Conservation (phyloP, 2,888 invertebrate genomes). For the Papilio protenor region DNA sequence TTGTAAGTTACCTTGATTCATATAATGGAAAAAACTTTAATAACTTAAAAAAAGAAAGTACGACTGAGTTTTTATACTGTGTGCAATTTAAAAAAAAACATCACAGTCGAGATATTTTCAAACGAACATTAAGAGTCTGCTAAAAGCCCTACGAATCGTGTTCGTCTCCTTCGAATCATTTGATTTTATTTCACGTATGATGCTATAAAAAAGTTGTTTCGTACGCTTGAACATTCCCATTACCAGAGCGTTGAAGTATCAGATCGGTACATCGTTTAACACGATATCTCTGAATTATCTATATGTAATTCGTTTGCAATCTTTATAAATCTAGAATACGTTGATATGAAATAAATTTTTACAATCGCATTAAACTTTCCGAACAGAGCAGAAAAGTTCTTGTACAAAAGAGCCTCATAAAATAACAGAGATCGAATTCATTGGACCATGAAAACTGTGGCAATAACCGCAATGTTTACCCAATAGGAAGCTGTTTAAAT, state of each 20-base stretch:
- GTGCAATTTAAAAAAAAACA: background rate
- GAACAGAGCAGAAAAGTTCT: slow-evolving; percentile 35
- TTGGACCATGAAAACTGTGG: slow-evolving; percentile 38
- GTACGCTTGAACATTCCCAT: slow-evolving; percentile 45
- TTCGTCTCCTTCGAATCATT: slow-evolving; percentile 44
- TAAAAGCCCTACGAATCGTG: slow-evolving; percentile 4
- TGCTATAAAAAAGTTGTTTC: slow-evolving; percentile 47
- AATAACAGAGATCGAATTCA: slow-evolving; percentile 41
- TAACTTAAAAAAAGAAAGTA: background rate
- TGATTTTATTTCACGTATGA: slow-evolving; percentile 47
- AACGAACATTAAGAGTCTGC: slow-evolving; percentile 5
- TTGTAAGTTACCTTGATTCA: background rate
- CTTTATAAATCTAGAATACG: background rate
- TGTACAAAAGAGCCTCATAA: slow-evolving; percentile 43
- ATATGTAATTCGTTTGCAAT: slow-evolving; percentile 29
- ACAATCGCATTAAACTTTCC: slow-evolving; percentile 29
- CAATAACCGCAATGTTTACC: slow-evolving; percentile 44
- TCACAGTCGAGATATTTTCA: background rate
- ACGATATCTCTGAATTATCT: slow-evolving; percentile 27
- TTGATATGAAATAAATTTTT: slow-evolving; percentile 25
- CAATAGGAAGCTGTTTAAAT: slow-evolving; percentile 50
- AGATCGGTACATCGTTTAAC: slow-evolving; percentile 22
- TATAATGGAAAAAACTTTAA: background rate
- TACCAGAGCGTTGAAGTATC: slow-evolving; percentile 46
- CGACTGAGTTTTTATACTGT: background rate